phyloP scores from a whole-genome alignment of 2,113 vertebrate genomes.

The Elephantulus edwardii region DNA sequence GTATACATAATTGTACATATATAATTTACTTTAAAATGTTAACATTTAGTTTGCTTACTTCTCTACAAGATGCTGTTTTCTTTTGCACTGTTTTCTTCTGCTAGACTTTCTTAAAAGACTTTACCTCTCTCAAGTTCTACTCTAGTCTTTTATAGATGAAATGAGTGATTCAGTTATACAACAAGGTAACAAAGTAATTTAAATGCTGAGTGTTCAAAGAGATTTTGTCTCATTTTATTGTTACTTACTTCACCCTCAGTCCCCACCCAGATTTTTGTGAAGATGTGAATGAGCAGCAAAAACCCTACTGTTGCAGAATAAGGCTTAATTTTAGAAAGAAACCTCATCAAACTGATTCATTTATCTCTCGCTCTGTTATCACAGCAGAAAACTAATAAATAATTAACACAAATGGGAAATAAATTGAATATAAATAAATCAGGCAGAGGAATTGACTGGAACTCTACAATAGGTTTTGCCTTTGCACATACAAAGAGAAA shows the following conservation, averaged over 20 bases:
- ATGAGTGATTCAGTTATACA: not conserved
- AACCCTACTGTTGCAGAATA: not conserved
- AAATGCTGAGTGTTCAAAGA: not conserved
- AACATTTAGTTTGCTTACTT: too few relatives aligned
- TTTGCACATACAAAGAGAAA: not conserved
- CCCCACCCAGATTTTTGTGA: not conserved
- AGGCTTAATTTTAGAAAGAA: not conserved
- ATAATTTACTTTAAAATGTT: too few relatives aligned
- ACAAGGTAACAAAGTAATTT: not conserved
- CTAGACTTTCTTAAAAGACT: not conserved
- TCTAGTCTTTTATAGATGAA: not conserved
- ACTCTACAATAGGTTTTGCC: not conserved
- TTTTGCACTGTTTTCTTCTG: too few relatives aligned
- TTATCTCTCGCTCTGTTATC: slow-evolving; percentile 31
- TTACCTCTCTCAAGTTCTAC: not conserved
- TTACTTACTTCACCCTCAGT: not conserved
- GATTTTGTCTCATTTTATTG: not conserved
- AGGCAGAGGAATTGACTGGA: not conserved
- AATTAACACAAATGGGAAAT: slow-evolving; percentile 36
- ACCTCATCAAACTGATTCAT: slow-evolving; percentile 22
- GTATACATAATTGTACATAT: too few relatives aligned
- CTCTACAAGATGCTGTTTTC: too few relatives aligned
- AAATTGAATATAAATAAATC: slow-evolving; percentile 43
- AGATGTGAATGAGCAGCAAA: not conserved
- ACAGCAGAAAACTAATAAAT: slow-evolving; percentile 23